A percentile compares a stretch with the other conserved stretches of the same genome.
Evolutionary conservation across 2,113 vertebrate species (phyloP).

Genomic region (Sceloporus tristichus): DNA sequence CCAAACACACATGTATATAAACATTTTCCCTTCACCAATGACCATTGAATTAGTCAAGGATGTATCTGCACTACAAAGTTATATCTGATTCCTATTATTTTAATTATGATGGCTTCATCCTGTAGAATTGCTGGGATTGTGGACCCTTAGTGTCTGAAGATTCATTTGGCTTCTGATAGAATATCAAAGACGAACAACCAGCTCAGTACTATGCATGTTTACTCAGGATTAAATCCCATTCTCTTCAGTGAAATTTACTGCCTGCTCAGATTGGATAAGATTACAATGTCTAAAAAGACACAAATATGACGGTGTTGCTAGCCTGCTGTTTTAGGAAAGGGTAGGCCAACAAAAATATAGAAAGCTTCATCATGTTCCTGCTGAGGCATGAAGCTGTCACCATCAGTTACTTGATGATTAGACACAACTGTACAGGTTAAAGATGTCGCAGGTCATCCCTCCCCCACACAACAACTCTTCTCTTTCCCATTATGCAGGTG

Average conservation of each 20-base stretch:
- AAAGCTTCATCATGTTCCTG: neutral
- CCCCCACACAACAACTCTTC: slow-evolving; percentile 20
- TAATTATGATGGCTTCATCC: too few species aligned
- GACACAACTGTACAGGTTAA: neutral
- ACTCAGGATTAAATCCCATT: neutral
- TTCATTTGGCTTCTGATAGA: neutral
- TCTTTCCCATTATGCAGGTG: slow-evolving; percentile 23
- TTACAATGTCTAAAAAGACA: neutral
- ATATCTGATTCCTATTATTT: too few species aligned
- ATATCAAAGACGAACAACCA: neutral
- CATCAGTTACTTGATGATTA: slow-evolving; percentile 18
- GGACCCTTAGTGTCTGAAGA: too few species aligned
- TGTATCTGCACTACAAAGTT: too few species aligned
- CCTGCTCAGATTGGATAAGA: neutral
- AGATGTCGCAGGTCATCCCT: neutral
- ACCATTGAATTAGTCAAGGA: too few species aligned
- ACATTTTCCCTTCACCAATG: too few species aligned
- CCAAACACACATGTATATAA: too few species aligned
- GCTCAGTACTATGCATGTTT: neutral
- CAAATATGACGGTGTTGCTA: neutral
- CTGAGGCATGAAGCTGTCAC: neutral
- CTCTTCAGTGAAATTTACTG: neutral
- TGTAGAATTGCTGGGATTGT: neutral
- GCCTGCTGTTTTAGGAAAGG: slow-evolving; percentile 1
- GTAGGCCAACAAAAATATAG: slow-evolving; percentile 7